These are phyloP conservation scores for Pemphredon lugubris DNA, from an alignment of 2,888 invertebrate species.

Conservation along the genomic window DNA sequence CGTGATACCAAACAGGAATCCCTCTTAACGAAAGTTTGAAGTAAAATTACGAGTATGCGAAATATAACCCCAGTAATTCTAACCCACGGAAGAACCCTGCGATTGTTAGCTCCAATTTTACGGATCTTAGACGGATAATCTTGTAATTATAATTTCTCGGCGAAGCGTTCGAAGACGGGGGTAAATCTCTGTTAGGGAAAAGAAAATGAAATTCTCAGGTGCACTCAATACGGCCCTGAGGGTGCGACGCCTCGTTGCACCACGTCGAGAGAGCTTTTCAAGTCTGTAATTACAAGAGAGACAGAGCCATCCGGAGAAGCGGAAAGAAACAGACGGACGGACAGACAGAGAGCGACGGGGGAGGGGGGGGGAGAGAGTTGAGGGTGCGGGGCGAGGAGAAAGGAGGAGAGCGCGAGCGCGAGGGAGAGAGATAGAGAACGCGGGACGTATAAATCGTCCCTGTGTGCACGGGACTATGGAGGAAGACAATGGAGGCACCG, in stretches of 20 bases:
- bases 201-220: constrained; percentile 46
- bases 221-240: constrained; percentile 29
- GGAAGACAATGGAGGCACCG: constrained; percentile 60
- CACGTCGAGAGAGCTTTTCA: constrained; percentile 52
- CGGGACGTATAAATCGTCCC: constrained; percentile 21
- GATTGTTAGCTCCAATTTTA: no score
- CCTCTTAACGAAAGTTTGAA: no score
- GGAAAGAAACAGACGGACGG: constrained; percentile 14
- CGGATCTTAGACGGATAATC: no score
- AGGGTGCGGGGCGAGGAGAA: background rate
- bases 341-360: background rate
- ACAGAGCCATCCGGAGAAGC: constrained; percentile 33
- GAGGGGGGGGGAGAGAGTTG: background rate
- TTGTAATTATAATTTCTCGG: constrained; percentile 17
- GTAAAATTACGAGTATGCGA: no score
- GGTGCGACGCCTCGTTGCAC: constrained; percentile 52
- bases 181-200: constrained; percentile 22
- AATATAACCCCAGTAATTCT: no score
- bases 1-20: no score
- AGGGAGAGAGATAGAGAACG: background rate
- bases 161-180: background rate
- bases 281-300: constrained; percentile 60
- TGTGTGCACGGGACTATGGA: constrained; percentile 19
- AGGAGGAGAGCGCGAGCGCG: background rate
- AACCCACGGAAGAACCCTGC: no score